phyloP scores from a whole-genome alignment of 1,140 invertebrate genomes.

The Carcinoscorpius rotundicauda region DNA sequence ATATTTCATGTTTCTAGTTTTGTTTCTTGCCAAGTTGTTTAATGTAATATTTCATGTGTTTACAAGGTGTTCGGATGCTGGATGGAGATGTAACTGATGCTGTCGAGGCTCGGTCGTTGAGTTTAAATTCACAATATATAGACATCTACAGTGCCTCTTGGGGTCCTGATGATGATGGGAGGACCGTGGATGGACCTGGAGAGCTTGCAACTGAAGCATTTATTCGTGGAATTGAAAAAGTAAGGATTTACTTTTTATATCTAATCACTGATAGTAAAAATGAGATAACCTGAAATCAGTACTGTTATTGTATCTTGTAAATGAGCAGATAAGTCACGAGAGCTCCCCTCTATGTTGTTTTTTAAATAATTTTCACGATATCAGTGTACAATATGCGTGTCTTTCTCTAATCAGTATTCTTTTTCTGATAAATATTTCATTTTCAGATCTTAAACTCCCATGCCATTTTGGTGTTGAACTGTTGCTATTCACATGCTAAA shows the following conservation, averaged over 20 bases:
- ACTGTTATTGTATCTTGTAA: too few relatives aligned
- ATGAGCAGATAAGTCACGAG: too few relatives aligned
- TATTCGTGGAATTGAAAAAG: slow-evolving; percentile 87
- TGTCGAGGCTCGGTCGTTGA: slow-evolving; percentile 57
- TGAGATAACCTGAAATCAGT: too few relatives aligned
- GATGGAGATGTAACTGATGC: slow-evolving; percentile 79
- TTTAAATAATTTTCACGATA: too few relatives aligned
- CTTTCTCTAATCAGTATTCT: too few relatives aligned
- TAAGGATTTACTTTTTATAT: slow-evolving; percentile 27
- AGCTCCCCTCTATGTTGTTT: too few relatives aligned
- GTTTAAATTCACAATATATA: slow-evolving; percentile 35
- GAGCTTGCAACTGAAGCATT: slow-evolving; percentile 86
- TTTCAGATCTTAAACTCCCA: too few relatives aligned
- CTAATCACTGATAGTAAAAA: too few relatives aligned
- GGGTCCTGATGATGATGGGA: slow-evolving; percentile 93
- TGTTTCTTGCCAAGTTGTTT: not conserved
- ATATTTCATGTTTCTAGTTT: not conserved
- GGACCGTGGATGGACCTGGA: slow-evolving; percentile 95
- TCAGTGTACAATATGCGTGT: too few relatives aligned
- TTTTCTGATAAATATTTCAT: too few relatives aligned
- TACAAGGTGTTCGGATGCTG: slow-evolving; percentile 60
- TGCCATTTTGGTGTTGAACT: too few relatives aligned
- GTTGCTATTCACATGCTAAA: too few relatives aligned
- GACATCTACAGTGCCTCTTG: slow-evolving; percentile 87
- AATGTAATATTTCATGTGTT: not conserved